Base-by-base conservation (phyloP, 2,113 vertebrate genomes). In the Colossoma macropomum region DNA sequence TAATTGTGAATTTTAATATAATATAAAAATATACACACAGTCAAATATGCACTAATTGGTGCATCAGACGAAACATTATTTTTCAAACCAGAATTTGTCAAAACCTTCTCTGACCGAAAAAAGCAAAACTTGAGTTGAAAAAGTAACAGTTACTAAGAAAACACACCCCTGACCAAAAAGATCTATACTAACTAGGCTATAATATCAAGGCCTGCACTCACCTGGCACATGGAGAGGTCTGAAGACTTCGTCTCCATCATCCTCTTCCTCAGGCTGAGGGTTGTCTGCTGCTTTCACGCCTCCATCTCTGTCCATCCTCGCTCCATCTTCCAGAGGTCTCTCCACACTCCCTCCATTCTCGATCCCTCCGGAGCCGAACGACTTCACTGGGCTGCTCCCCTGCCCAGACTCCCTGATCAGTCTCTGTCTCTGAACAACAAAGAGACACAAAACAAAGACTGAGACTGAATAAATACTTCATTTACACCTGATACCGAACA, bases 151-250 rank as follows among this genome's bases (percentile, higher is more conserved):
- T 38, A 7, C 34, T 4, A 7, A 38, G 34, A 38, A 38, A 38
- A 7, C 34, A 7, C 7, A 38, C 34, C 34, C 34, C 45, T 56
- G 17, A 56, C 54, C 21, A 25, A n/a, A 59, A 1, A 34, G 19
- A 17, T 81, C 5, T 27, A 21, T 48, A 30, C 5, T 38, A 6
- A 48, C 12, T 12, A 70, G 19, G 0, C 32, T n/a, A 5, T 60
- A 4, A 38, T 3, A 3, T 7, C 7, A 7, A 38, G 27, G 23
- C 23, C 30, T 59, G 34, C 0, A 48, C 87, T 90, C 83, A 94
- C 94, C 92, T 88, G 94, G 94, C 77, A 94, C 85, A 60, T 88
- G 91, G 30, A 94, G 77, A 6, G 94, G 94, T 85, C 81, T 91
- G 81, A 95, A 94, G 7, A 87, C 83, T 73, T 84, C 87, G 9